Base-by-base conservation (phyloP, 2,113 vertebrate species). In the Sylvilagus bachmani region DNA sequence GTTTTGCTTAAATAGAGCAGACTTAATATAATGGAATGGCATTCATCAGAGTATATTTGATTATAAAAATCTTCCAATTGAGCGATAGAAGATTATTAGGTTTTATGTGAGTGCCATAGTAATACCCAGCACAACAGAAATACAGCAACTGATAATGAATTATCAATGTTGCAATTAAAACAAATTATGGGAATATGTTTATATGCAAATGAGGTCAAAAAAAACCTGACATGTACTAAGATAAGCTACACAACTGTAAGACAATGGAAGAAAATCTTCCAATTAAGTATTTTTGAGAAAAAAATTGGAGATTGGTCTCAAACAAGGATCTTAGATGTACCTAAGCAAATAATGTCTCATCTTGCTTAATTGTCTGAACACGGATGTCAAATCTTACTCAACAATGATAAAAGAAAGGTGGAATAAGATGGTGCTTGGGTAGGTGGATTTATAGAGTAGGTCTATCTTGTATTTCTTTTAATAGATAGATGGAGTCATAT, bases 181-280 rank as follows among this genome's bases (percentile, higher is more conserved):
- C 80, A 80, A 97, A 82, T 71, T 69, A 84, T 24, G 66, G 62
- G 67, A 66, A 77, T 92, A 90, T 91, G 81, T 80, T 96, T 83
- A 84, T 77, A 71, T 87, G 91, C 58, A 97, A 87, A 88, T 97
- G 11, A 91, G 95, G 64, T 55, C n/a, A 74, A 64, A 90, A 88
- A 90, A 88, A 80, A 51, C 66, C 16, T 92, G 73, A n/a, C 82
- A 95, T 14, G 8, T 85, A 61, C 80, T 91, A 79, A 94, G 36
- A 95, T 27, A 96, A 86, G 44, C 73, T 94, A 89, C 91, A 90
- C 31, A 89, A 95, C 89, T 96, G 21, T 92, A 97, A 96, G 82
- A 92, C 78, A 17, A 84, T 44, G 49, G 73, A 91, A 93, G 88
- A 69, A 91, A 97, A 81, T 83, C 85, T 12, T 90, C n/a, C 21